Evolutionary conservation across 2,888 invertebrate species (phyloP), one percentile per base, ranked within the genome.

Genomic region (Ischnura elegans): DNA sequence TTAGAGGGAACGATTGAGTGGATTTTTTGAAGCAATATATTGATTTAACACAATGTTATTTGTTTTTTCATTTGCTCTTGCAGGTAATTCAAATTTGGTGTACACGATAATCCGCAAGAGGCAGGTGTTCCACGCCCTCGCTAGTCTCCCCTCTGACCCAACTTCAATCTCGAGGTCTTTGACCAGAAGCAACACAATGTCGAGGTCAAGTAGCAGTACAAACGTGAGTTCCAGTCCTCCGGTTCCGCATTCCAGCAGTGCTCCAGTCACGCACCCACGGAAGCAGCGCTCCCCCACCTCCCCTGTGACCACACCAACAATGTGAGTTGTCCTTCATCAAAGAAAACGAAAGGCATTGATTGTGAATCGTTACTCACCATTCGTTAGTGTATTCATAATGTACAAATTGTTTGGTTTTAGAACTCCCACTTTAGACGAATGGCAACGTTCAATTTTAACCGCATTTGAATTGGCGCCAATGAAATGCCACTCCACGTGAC

Each of bases 41-140:
- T n/a, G n/a, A n/a, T n/a, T n/a, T n/a, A n/a, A n/a, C n/a, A n/a
- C n/a, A n/a, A n/a, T n/a, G n/a, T n/a, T n/a, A n/a, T n/a, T n/a
- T n/a, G n/a, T n/a, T n/a, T n/a, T n/a, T 76, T 76, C 16, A 36
- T 76, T 29, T 36, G 36, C 87, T 94, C 61, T 94, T 94, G 0
- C 95, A 98, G 98, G 98, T n/a, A 99, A 99, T 96, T 98, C 99
- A 1, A 99, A 99, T 96, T 97, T 99, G 95, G 99, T 99, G 47
- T 99, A 99, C 96, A 99, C 99, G 0, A 99, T 99, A 94, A 99
- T 99, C 95, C 97, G 99, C 93, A 99, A 99, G 96, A 97, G 99
- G n/a, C 98, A 98, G 96, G 99, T 99, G 94, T 99, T 99, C 96
- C 99, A 99, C 96, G 98, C 98, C 94, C 96, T 99, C 95, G 99